Percentiles rank a stretch among this genome's conserved stretches.
Evolutionary conservation across 2,797 vertebrate genomes (phyloP).

Genomic region (Carcharodon carcharias): DNA sequence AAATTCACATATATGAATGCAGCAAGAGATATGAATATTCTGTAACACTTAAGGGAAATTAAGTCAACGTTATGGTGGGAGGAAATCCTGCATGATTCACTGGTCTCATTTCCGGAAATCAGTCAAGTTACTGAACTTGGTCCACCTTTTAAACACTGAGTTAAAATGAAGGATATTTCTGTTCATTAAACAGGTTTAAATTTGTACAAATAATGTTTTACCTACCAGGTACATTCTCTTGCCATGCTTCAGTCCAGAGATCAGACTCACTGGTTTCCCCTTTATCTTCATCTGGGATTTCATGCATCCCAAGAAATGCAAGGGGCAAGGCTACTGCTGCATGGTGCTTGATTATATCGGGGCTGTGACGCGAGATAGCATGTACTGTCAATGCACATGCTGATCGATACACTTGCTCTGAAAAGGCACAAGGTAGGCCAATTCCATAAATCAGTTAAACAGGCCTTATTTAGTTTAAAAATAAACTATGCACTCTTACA

Average conservation of each 20-base stretch:
- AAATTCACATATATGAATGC: too few species aligned
- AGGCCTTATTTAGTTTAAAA: background rate
- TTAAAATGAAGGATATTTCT: background rate
- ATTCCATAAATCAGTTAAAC: background rate
- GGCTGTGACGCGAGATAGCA: conserved; percentile 90
- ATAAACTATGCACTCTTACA: background rate
- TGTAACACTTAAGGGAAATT: background rate
- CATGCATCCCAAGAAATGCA: conserved; percentile 96
- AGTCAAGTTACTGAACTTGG: background rate
- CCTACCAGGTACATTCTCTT: conserved; percentile 92
- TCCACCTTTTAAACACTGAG: background rate
- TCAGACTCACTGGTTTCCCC: conserved; percentile 74
- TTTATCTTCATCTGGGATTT: conserved; percentile 75
- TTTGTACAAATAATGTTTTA: background rate
- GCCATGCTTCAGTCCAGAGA: conserved; percentile 92
- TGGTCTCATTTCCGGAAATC: background rate
- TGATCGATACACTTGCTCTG: conserved; percentile 79
- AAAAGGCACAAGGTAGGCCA: conserved; percentile 37
- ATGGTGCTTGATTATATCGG: conserved; percentile 86
- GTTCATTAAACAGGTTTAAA: background rate
- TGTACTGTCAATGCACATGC: conserved; percentile 81
- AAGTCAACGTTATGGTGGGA: background rate
- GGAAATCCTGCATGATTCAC: background rate
- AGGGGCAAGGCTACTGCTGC: conserved; percentile 77
- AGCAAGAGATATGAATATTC: background rate